Evolutionary conservation across 2,797 vertebrate species (phyloP).

Genomic region (Anolis apletophallus): DNA sequence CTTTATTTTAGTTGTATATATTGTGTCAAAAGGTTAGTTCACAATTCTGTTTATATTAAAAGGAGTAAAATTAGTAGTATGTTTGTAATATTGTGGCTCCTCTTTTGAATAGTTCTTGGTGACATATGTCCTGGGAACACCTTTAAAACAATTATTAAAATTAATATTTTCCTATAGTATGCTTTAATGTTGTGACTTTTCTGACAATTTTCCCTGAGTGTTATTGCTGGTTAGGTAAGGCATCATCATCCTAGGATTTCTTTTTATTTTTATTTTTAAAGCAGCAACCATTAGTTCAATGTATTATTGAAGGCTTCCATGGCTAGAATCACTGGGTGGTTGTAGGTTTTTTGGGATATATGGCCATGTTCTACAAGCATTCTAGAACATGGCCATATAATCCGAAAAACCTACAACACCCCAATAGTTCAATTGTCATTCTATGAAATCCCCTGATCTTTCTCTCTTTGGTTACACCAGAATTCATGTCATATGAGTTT

Average conservation of each 20-base stretch:
- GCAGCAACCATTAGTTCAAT: neutral
- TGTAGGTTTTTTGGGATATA: no score
- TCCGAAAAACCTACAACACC: no score
- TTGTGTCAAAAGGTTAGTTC: neutral
- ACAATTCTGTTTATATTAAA: slow-evolving; percentile 32
- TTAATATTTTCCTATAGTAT: neutral
- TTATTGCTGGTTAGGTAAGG: slow-evolving; percentile 26
- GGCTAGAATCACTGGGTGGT: no score
- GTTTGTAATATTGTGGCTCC: neutral
- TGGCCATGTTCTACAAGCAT: no score
- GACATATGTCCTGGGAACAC: slow-evolving; percentile 5
- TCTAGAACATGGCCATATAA: no score
- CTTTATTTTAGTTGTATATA: slow-evolving; percentile 7
- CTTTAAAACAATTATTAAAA: slow-evolving; percentile 10
- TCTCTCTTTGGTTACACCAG: slow-evolving; percentile 31
- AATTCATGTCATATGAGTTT: slow-evolving; percentile 49
- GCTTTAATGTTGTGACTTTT: neutral
- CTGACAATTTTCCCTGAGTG: slow-evolving; percentile 30
- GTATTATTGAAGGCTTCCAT: no score
- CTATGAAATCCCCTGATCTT: slow-evolving; percentile 31
- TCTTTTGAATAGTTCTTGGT: slow-evolving; percentile 43
- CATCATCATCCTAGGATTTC: slow-evolving; percentile 17
- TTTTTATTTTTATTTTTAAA: slow-evolving; percentile 11
- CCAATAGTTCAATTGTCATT: neutral
- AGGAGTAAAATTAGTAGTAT: neutral